Conservation (phyloP, 2,113 vertebrate genomes). For the Callocephalon fimbriatum region DNA sequence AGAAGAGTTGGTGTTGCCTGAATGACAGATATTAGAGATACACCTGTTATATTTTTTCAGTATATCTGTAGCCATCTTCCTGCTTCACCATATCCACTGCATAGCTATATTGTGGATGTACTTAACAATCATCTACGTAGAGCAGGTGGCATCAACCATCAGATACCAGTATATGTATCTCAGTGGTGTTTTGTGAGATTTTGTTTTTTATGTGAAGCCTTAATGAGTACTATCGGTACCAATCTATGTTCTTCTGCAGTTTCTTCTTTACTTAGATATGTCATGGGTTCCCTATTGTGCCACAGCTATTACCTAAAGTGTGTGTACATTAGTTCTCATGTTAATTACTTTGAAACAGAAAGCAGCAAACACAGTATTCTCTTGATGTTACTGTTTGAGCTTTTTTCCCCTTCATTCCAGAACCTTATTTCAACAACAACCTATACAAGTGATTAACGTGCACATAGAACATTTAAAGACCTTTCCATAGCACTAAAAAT, state of each 20-base stretch:
- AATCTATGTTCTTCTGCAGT: background rate
- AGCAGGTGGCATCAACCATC: background rate
- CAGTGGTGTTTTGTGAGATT: background rate
- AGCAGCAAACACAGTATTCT: background rate
- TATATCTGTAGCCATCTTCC: background rate
- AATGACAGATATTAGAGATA: background rate
- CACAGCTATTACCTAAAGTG: background rate
- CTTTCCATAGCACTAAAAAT: background rate
- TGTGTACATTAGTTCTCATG: background rate
- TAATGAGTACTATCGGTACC: background rate
- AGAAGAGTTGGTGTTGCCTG: conserved; percentile 93
- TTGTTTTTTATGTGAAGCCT: background rate
- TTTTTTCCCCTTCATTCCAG: background rate
- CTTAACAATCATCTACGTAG: rapidly evolving
- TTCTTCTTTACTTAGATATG: background rate
- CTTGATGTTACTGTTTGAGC: background rate
- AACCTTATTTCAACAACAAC: background rate
- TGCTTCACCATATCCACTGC: background rate
- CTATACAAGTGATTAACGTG: background rate
- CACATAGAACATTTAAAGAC: background rate
- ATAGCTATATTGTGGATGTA: background rate
- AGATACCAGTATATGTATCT: background rate
- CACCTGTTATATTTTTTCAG: background rate
- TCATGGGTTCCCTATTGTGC: background rate
- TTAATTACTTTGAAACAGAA: background rate